Evolutionary conservation across 1,140 invertebrate species (phyloP).

Genomic region (Eriosoma lanigerum): DNA sequence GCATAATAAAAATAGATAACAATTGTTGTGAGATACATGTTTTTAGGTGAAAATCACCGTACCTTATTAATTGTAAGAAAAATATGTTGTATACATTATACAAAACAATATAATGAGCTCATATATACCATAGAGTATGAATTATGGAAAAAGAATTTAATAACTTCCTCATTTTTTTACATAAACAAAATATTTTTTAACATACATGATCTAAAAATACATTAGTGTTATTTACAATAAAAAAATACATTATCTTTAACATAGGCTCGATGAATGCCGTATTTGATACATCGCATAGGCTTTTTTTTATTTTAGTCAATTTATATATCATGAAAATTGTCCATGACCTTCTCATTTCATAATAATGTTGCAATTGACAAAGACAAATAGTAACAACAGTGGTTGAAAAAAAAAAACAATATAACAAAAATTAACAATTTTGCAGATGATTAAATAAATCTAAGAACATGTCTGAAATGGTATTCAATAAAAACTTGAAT

Average conservation of each 20-base stretch:
- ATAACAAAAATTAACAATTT: slow-evolving; percentile 50
- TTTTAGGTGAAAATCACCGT: slow-evolving; percentile 36
- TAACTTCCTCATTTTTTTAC: slow-evolving; percentile 40
- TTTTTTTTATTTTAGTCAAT: slow-evolving; percentile 45
- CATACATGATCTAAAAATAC: slow-evolving; percentile 49
- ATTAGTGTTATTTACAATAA: slow-evolving; percentile 51
- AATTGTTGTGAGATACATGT: no score
- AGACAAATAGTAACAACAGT: slow-evolving; percentile 21
- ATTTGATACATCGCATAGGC: slow-evolving; percentile 46
- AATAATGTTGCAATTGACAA: slow-evolving; percentile 31
- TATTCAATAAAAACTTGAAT: slow-evolving; percentile 36
- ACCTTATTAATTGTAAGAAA: slow-evolving; percentile 50
- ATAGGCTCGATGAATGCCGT: slow-evolving; percentile 44
- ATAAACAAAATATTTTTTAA: slow-evolving; percentile 50
- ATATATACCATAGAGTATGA: slow-evolving; percentile 26
- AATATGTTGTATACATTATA: slow-evolving; percentile 51
- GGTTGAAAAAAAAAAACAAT: slow-evolving; percentile 34
- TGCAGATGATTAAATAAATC: background rate
- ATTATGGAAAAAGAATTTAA: slow-evolving; percentile 37
- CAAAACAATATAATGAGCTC: slow-evolving; percentile 50
- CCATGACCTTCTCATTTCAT: background rate
- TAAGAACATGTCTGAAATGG: background rate
- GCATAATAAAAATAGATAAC: no score
- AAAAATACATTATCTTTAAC: slow-evolving; percentile 51
- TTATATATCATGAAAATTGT: slow-evolving; percentile 18